phyloP scores from a whole-genome alignment of 2,797 vertebrate species.

The Lacerta bilineata region DNA sequence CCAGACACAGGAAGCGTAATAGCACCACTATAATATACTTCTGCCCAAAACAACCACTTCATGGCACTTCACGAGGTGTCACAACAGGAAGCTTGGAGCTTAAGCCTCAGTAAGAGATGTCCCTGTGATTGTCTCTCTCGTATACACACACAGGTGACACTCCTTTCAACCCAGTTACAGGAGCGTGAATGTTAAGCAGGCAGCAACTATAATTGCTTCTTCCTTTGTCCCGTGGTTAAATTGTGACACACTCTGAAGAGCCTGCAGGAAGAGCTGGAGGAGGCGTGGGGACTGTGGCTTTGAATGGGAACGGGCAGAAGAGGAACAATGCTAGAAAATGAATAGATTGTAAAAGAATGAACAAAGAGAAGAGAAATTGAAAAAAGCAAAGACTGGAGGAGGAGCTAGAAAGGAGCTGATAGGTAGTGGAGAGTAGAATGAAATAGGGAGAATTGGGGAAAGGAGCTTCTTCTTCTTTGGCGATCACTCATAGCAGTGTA shows the following conservation, averaged over 20 bases:
- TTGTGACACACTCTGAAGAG: background rate
- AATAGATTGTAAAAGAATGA: background rate
- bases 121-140: background rate
- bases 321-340: too few species aligned
- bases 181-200: background rate
- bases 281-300: background rate
- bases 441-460: background rate
- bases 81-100: background rate
- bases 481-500: too few species aligned
- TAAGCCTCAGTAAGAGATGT: background rate
- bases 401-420: background rate
- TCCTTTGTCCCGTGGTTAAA: background rate
- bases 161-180: background rate
- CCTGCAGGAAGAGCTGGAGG: background rate
- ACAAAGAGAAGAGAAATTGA: background rate
- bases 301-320: background rate
- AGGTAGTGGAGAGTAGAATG: background rate
- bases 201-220: background rate
- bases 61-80: background rate
- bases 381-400: background rate
- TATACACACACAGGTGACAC: background rate
- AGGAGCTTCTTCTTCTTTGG: background rate
- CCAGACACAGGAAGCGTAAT: background rate
- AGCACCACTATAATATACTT: background rate
- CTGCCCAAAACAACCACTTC: background rate